Evolutionary conservation across 2,797 vertebrate species (phyloP).

Genomic region (Esox masquinongy): DNA sequence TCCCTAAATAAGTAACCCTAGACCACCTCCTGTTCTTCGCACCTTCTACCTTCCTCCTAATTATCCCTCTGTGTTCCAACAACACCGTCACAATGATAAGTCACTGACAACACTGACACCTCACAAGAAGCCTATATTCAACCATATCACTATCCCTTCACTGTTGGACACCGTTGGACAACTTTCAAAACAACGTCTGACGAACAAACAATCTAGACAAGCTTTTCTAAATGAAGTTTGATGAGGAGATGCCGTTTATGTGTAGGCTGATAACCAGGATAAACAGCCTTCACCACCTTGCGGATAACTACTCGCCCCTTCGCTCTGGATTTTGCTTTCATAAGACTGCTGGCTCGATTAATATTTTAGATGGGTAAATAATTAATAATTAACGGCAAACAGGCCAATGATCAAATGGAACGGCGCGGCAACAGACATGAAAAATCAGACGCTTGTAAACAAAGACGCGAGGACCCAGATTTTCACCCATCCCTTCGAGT

Average conservation of each 20-base stretch:
- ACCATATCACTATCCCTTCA: not conserved
- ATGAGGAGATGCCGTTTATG: slow-evolving; percentile 46
- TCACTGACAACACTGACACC: slow-evolving; percentile 13
- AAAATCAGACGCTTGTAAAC: slow-evolving; percentile 70
- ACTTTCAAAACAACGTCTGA: slow-evolving; percentile 56
- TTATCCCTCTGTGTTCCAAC: slow-evolving; percentile 42
- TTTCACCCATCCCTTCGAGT: slow-evolving; percentile 44
- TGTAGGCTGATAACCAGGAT: slow-evolving; percentile 55
- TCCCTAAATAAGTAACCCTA: slow-evolving; percentile 15
- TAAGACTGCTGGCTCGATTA: slow-evolving; percentile 62
- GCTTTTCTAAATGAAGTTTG: slow-evolving; percentile 10
- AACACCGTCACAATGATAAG: slow-evolving; percentile 30
- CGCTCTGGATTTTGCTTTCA: slow-evolving; percentile 56
- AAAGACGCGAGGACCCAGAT: slow-evolving; percentile 73
- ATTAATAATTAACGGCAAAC: slow-evolving; percentile 79
- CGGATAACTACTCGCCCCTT: slow-evolving; percentile 45
- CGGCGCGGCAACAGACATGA: slow-evolving; percentile 67
- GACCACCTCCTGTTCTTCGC: slow-evolving; percentile 19
- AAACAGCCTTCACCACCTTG: slow-evolving; percentile 62
- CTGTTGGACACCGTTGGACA: slow-evolving; percentile 20
- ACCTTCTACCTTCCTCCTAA: slow-evolving; percentile 23
- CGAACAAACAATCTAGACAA: slow-evolving; percentile 42
- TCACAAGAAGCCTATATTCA: not conserved
- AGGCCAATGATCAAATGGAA: slow-evolving; percentile 78
- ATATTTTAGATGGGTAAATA: slow-evolving; percentile 79